These are phyloP conservation scores for Engraulis encrasicolus DNA, from an alignment of 2,113 vertebrate genomes.

Conservation along the genomic window DNA sequence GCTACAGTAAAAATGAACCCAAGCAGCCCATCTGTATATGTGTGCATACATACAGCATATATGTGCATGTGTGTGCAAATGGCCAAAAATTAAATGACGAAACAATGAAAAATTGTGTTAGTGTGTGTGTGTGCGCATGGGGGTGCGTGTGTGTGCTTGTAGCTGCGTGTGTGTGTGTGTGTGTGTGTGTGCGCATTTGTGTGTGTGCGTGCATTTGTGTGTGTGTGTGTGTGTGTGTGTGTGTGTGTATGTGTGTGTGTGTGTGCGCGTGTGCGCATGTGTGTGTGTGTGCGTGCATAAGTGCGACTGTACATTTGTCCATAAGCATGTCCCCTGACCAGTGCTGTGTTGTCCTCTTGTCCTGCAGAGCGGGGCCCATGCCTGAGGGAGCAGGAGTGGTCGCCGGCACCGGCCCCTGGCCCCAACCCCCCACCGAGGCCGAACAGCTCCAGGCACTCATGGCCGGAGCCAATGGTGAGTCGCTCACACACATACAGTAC, in stretches of 20 bases:
- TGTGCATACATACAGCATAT: background rate
- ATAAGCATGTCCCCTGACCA: background rate
- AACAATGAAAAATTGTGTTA: background rate
- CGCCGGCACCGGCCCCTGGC: constrained; percentile 97
- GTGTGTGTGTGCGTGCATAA: constrained; percentile 31
- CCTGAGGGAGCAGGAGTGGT: constrained; percentile 69
- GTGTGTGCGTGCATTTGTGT: constrained; percentile 33
- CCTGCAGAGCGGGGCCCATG: constrained; percentile 71
- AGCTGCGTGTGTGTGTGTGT: background rate
- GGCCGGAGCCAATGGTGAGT: constrained; percentile 93
- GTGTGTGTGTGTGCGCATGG: too few species aligned
- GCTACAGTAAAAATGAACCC: background rate
- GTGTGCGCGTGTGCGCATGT: constrained; percentile 41
- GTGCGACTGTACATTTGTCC: constrained; percentile 6
- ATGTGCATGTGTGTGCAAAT: background rate
- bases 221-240: constrained; percentile 35
- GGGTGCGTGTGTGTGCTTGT: constrained; percentile 33
- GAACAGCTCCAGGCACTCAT: constrained; percentile 98
- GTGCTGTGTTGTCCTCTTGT: background rate
- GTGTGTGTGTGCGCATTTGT: constrained; percentile 13
- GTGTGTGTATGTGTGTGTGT: constrained; percentile 32
- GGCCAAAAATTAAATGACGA: background rate
- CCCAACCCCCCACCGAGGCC: constrained; percentile 95
- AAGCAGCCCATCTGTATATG: background rate
- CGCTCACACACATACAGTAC: too few species aligned